phyloP scores from a whole-genome alignment of 2,113 vertebrate genomes.

The Clarias gariepinus region DNA sequence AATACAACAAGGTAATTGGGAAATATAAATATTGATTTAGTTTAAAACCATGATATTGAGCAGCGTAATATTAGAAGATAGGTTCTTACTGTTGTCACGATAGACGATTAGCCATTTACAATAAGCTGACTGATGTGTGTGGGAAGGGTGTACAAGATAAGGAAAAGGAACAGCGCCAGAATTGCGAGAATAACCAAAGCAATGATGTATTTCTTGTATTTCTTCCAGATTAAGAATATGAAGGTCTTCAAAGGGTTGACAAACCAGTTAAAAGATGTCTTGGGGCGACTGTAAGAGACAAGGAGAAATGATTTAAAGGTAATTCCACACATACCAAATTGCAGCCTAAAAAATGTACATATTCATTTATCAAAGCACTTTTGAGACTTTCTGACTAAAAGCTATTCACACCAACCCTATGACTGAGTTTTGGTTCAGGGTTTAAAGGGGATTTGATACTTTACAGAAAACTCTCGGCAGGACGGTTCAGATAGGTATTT shows the following conservation, averaged over 20 bases:
- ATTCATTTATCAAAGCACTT: not conserved
- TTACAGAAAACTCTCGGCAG: not conserved
- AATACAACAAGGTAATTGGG: not conserved
- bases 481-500: not conserved
- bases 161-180: slow-evolving; percentile 81
- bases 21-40: slow-evolving; percentile 15
- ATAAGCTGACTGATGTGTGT: slow-evolving; percentile 83
- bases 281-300: slow-evolving; percentile 77
- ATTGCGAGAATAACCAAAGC: slow-evolving; percentile 75
- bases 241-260: slow-evolving; percentile 93
- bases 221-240: slow-evolving; percentile 88
- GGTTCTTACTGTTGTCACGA: not conserved
- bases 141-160: slow-evolving; percentile 88
- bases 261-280: slow-evolving; percentile 91
- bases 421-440: not conserved
- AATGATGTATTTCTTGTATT: slow-evolving; percentile 87
- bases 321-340: not conserved
- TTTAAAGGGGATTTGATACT: not conserved
- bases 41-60: not conserved
- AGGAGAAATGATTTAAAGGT: not conserved
- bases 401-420: not conserved
- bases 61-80: not conserved
- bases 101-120: slow-evolving; percentile 72
- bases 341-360: not conserved
- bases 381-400: not conserved